Evolutionary conservation across 2,113 vertebrate genomes (phyloP).

Genomic region (Paraplagusia blochii): DNA sequence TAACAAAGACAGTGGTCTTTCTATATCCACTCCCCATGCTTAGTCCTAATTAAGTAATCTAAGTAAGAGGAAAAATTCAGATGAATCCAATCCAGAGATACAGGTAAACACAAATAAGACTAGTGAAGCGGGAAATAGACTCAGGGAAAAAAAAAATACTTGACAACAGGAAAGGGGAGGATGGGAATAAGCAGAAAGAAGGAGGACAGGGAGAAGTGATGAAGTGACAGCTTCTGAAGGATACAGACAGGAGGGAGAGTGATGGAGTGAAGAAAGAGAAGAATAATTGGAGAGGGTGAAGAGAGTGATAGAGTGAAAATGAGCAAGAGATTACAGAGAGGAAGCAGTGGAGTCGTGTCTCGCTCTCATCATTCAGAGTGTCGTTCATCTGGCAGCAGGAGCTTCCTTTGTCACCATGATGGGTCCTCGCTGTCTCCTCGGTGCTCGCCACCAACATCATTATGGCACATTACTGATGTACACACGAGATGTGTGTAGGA

Average conservation of each 20-base stretch:
- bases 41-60: too few species aligned
- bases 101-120: slow-evolving; percentile 16
- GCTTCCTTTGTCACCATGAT: slow-evolving; percentile 66
- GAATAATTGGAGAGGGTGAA: slow-evolving; percentile 47
- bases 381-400: slow-evolving; percentile 67
- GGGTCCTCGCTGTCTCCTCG: slow-evolving; percentile 54
- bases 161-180: slow-evolving; percentile 24
- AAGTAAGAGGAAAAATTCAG: too few species aligned
- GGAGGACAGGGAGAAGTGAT: slow-evolving; percentile 18
- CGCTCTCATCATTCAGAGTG: slow-evolving; percentile 70
- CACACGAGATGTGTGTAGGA: slow-evolving; percentile 4
- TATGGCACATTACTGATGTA: slow-evolving; percentile 47
- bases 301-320: slow-evolving; percentile 38
- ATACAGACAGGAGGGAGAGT: slow-evolving; percentile 40
- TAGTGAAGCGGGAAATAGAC: slow-evolving; percentile 31
- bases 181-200: slow-evolving; percentile 35
- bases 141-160: slow-evolving; percentile 35
- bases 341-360: slow-evolving; percentile 44
- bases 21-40: too few species aligned
- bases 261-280: slow-evolving; percentile 42
- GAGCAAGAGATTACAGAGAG: slow-evolving; percentile 36
- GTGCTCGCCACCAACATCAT: slow-evolving; percentile 48
- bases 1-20: neutral
- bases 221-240: slow-evolving; percentile 39
- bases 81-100: neutral